These are phyloP conservation scores for Gryon sp. DNA, from an alignment of 1,140 invertebrate genomes.

Conservation along the genomic window DNA sequence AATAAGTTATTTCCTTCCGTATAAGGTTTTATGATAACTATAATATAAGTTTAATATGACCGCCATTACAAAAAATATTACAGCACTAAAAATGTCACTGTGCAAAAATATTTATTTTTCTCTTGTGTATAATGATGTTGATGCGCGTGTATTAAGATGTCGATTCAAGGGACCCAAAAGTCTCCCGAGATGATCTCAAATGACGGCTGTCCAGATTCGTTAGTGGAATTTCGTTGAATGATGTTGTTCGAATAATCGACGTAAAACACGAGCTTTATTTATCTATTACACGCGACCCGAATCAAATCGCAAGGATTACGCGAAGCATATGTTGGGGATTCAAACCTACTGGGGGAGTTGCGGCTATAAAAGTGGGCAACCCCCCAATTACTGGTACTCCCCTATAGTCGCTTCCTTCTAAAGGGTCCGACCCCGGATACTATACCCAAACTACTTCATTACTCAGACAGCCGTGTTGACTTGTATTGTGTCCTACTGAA, in stretches of 20 bases:
- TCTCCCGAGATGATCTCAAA: conserved; percentile 47
- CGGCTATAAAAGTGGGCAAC: conserved; percentile 74
- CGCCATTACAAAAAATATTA: too few species aligned
- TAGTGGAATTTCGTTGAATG: conserved; percentile 60
- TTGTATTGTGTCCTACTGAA: conserved; percentile 77
- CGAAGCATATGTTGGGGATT: conserved; percentile 78
- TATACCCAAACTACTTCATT: conserved; percentile 79
- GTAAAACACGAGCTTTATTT: conserved; percentile 75
- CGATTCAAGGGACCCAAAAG: conserved; percentile 29
- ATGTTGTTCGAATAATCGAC: conserved; percentile 62
- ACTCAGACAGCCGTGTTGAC: conserved; percentile 80
- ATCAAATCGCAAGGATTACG: conserved; percentile 74
- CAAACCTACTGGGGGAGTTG: conserved; percentile 69
- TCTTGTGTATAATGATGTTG: conserved; percentile 24
- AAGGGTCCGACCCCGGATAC: conserved; percentile 69
- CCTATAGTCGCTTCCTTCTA: conserved; percentile 64
- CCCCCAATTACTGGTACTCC: conserved; percentile 77
- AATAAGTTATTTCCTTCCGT: too few species aligned
- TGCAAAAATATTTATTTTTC: conserved; percentile 29
- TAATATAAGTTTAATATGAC: too few species aligned
- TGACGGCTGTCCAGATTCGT: conserved; percentile 52
- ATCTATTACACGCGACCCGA: conserved; percentile 76
- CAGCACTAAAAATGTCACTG: too few species aligned
- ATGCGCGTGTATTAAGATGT: too few species aligned
- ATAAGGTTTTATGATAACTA: too few species aligned